A percentile compares a stretch with the other conserved stretches of the same genome.
These are phyloP conservation scores for Ceratotherium simum DNA, from an alignment of 2,113 vertebrate genomes.

Conservation along the genomic window DNA sequence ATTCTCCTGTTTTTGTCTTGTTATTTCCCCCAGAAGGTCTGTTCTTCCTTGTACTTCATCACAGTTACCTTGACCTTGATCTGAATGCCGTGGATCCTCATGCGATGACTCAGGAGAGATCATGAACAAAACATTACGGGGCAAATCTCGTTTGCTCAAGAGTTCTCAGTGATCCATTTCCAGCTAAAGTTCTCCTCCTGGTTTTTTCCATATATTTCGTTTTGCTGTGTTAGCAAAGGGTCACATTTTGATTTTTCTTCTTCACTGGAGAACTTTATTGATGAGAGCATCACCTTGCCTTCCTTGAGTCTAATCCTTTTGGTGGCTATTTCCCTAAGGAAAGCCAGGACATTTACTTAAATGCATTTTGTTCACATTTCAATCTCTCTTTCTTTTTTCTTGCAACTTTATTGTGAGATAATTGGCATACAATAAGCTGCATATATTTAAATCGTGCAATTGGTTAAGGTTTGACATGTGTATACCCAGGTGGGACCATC, in stretches of 20 bases:
- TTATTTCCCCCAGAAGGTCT: neutral
- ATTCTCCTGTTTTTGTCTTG: neutral
- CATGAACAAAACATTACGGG: neutral
- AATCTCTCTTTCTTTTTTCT: neutral
- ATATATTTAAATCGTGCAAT: neutral
- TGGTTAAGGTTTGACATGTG: neutral
- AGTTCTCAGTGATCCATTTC: neutral
- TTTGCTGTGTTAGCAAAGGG: neutral
- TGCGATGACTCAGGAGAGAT: neutral
- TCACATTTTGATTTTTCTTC: neutral
- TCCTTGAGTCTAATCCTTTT: neutral
- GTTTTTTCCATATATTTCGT: neutral
- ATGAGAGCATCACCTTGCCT: neutral
- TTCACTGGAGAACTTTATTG: neutral
- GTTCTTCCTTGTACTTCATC: neutral
- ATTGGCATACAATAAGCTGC: neutral
- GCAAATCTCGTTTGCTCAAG: neutral
- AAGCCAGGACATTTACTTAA: neutral
- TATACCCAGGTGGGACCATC: neutral
- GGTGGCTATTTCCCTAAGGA: neutral
- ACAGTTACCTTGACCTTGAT: neutral
- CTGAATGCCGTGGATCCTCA: neutral
- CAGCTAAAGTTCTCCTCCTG: neutral
- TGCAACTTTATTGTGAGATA: neutral
- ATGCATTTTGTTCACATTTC: neutral